Evolutionary conservation across 2,888 invertebrate species (phyloP).

Genomic region (Meiosimyza decipiens): DNA sequence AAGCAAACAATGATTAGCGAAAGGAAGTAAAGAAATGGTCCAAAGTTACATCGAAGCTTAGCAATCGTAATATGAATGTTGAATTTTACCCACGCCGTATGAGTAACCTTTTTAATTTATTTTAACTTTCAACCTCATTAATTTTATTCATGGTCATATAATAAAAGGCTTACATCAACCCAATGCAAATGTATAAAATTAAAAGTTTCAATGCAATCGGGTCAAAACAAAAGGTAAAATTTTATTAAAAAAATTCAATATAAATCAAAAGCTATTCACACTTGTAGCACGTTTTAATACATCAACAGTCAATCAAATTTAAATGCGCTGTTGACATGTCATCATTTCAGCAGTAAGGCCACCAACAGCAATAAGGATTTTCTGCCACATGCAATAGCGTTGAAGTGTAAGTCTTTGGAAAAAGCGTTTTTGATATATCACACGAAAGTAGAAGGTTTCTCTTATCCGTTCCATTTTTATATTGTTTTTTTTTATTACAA

Average conservation of each 20-base stretch:
- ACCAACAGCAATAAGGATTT: too few species aligned
- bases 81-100: too few species aligned
- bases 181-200: neutral
- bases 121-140: too few species aligned
- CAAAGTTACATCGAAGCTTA: too few species aligned
- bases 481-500: too few species aligned
- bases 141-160: constrained; percentile 13
- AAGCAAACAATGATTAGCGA: too few species aligned
- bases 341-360: neutral
- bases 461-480: too few species aligned
- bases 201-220: too few species aligned
- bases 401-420: constrained; percentile 22
- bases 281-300: constrained; percentile 23
- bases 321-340: constrained; percentile 37
- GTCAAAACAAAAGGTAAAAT: constrained; percentile 25
- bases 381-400: too few species aligned
- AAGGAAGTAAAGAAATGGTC: too few species aligned
- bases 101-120: neutral
- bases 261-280: constrained; percentile 12
- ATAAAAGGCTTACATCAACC: neutral
- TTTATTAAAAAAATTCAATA: neutral
- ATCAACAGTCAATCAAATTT: constrained; percentile 38
- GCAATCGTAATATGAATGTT: too few species aligned
- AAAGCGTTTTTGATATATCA: constrained; percentile 12
- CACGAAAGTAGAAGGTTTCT: neutral